These are phyloP conservation scores for Euschistus heros DNA, from an alignment of 1,140 invertebrate species.

Conservation along the genomic window DNA sequence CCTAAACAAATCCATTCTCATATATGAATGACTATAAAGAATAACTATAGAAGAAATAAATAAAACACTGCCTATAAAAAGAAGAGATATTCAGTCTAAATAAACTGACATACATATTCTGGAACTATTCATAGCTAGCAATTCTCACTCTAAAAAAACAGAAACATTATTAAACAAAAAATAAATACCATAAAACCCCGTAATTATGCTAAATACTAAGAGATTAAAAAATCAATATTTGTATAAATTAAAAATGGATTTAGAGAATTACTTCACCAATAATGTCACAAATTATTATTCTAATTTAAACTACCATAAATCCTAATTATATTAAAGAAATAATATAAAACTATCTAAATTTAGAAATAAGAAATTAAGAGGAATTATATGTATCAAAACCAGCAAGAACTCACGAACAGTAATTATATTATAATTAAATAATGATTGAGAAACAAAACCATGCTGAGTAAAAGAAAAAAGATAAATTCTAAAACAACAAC, in stretches of 20 bases:
- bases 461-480: slow-evolving; percentile 37
- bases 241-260: slow-evolving; percentile 28
- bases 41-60: too few relatives aligned
- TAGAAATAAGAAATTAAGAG: slow-evolving; percentile 48
- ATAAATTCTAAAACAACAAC: slow-evolving; percentile 12
- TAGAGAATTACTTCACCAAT: slow-evolving; percentile 24
- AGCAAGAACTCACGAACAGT: slow-evolving; percentile 44
- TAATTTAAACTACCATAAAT: slow-evolving; percentile 37
- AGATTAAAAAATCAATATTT: slow-evolving; percentile 35
- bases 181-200: slow-evolving; percentile 34
- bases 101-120: too few relatives aligned
- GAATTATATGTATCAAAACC: slow-evolving; percentile 46
- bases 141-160: slow-evolving; percentile 41
- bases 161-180: slow-evolving; percentile 39
- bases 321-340: too few relatives aligned
- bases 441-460: slow-evolving; percentile 38
- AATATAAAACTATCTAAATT: slow-evolving; percentile 38
- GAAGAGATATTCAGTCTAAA: too few relatives aligned
- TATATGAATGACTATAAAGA: too few relatives aligned
- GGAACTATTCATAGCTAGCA: slow-evolving; percentile 41
- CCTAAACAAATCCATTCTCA: too few relatives aligned
- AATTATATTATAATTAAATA: slow-evolving; percentile 36
- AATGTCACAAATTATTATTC: slow-evolving; percentile 37
- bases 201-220: slow-evolving; percentile 29
- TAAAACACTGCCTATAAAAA: too few relatives aligned